Conservation (phyloP, 2,888 invertebrate species). For the Bugulina stolonifera region DNA sequence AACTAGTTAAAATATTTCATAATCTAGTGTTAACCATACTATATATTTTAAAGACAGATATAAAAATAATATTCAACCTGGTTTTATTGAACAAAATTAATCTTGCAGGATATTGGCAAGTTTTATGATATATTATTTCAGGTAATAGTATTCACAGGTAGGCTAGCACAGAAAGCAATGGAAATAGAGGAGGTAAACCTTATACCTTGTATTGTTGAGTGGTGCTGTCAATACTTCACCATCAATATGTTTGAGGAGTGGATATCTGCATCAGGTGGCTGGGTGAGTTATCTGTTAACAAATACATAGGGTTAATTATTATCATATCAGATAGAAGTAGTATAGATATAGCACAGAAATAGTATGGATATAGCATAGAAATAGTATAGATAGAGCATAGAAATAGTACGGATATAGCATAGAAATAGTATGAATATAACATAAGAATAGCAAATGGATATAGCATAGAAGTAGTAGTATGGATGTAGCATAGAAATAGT, state of each 20-base stretch:
- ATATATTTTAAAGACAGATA: too few relatives aligned
- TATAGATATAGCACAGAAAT: too few relatives aligned
- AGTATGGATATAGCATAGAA: too few relatives aligned
- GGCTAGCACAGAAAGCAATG: slow-evolving; percentile 5
- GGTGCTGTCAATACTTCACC: not conserved
- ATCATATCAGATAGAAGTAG: too few relatives aligned
- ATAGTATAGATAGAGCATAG: too few relatives aligned
- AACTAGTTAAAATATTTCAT: too few relatives aligned
- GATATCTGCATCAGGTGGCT: slow-evolving; percentile 9
- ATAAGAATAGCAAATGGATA: too few relatives aligned
- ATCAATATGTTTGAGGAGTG: slow-evolving; percentile 15
- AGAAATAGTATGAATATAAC: too few relatives aligned
- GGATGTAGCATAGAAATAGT: too few relatives aligned
- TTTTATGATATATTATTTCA: not conserved
- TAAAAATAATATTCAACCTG: not conserved
- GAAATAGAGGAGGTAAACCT: not conserved
- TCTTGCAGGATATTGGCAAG: not conserved
- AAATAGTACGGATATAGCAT: too few relatives aligned
- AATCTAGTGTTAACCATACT: too few relatives aligned
- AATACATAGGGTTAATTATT: not conserved
- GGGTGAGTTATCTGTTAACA: not conserved
- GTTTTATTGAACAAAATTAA: not conserved
- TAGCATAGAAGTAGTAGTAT: too few relatives aligned
- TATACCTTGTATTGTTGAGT: not conserved
- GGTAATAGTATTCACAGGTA: slow-evolving; percentile 11